Base-by-base conservation (phyloP, 2,797 vertebrate species). In the Glyptemys insculpta region DNA sequence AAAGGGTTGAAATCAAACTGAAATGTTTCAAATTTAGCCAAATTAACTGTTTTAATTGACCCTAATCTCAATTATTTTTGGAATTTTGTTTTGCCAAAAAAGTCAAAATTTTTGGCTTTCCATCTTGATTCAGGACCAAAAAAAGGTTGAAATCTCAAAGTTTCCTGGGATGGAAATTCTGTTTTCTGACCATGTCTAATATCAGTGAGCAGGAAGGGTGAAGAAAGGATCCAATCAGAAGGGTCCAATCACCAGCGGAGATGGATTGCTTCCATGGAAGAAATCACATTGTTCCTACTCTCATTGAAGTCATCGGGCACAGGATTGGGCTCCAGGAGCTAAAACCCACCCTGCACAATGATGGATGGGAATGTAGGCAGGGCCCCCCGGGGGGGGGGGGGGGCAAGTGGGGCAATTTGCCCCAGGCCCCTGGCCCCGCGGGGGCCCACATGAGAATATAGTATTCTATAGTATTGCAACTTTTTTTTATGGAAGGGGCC, bases 281-380 rank as follows among this genome's bases (percentile, higher is more conserved):
- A 74, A 44, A 44, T 12, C 37, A 25, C 16, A 25, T 21, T 41
- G 34, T 18, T 41, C 65, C 19, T n/a, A 10, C 21, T 72, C n/a
- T 41, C n/a, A 11, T 12, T 72, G 65, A 19, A 23, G 10, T 23
- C 19, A 72, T 4, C 14, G 59, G 59, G 16, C 12, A 3, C 37
- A 72, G n/a, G n/a, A 72, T 6, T 72, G 65, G n/a, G 21, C 19
- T 68, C n/a, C 5, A 68, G 65, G 16, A 37, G n/a, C 65, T 57
- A 68, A 68, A 37, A 37, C n/a, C 5, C n/a, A 23, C 11, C 62
- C 41, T 41, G 81, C 4, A 2, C 0, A 12, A 10, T 0, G 1
- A 3, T 14, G 76, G 84, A 1, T 18, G 25, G 76, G 47, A 37
- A 83, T 74, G 49, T 21, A 31, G 74, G 34, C 1, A 50, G 50